These are phyloP conservation scores for Serrognathus titanus DNA, from an alignment of 2,888 invertebrate genomes.

Conservation along the genomic window DNA sequence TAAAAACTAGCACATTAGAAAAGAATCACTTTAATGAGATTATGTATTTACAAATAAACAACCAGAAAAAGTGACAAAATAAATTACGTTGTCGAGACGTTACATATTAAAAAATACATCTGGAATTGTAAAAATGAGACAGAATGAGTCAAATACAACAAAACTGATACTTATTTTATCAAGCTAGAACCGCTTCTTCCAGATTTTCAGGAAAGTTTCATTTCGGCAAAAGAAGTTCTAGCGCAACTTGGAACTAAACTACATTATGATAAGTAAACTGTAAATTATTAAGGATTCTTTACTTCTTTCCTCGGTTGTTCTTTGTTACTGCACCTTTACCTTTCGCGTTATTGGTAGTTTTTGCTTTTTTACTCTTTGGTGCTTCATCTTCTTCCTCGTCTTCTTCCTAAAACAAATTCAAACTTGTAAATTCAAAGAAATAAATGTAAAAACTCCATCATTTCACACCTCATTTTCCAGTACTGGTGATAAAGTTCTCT, in stretches of 20 bases:
- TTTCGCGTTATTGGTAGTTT: conserved; percentile 71
- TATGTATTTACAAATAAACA: conserved; percentile 42
- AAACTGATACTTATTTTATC: conserved; percentile 7
- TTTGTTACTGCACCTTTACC: conserved; percentile 66
- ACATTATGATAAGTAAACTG: conserved; percentile 24
- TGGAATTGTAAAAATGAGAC: conserved; percentile 13
- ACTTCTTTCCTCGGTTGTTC: conserved; percentile 42
- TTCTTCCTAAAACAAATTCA: conserved; percentile 51
- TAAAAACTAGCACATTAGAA: conserved; percentile 24
- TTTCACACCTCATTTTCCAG: conserved; percentile 38
- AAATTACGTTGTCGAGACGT: conserved; percentile 28
- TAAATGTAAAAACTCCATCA: conserved; percentile 1
- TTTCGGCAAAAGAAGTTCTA: conserved; percentile 15
- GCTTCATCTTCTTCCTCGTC: conserved; percentile 75
- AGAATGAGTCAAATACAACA: conserved; percentile 5
- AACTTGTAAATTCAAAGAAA: neutral
- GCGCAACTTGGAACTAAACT: conserved; percentile 26
- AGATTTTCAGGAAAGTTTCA: neutral
- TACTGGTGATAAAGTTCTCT: conserved; percentile 39
- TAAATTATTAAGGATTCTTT: conserved; percentile 16
- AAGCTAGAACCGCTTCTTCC: conserved; percentile 9
- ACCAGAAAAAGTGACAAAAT: conserved; percentile 29
- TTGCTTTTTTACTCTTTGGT: conserved; percentile 72
- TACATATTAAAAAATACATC: conserved; percentile 17
- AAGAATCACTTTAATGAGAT: conserved; percentile 46